Conservation (phyloP, 1,140 invertebrate species). For the Chelonus insularis region DNA sequence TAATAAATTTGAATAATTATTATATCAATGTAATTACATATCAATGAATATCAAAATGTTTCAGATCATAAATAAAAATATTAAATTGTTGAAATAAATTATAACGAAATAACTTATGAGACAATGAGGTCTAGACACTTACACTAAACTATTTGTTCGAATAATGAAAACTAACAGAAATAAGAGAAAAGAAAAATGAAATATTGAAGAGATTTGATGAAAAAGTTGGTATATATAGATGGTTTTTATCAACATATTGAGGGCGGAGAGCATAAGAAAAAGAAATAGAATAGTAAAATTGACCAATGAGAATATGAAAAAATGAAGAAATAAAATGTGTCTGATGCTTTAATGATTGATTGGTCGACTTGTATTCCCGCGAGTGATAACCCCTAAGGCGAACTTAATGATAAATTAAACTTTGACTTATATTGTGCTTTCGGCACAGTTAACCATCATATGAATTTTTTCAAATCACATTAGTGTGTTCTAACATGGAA, state of each 20-base stretch:
- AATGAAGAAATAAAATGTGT: slow-evolving; percentile 27
- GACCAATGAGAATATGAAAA: slow-evolving; percentile 23
- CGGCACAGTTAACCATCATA: neutral
- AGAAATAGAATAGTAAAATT: slow-evolving; percentile 4
- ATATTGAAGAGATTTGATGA: slow-evolving; percentile 33
- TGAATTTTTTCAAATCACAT: too few species aligned
- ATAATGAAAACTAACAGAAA: neutral
- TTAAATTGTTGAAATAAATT: too few species aligned
- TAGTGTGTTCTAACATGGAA: too few species aligned
- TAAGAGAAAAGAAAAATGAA: slow-evolving; percentile 12
- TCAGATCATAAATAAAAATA: too few species aligned
- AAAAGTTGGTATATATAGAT: slow-evolving; percentile 42
- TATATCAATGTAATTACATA: too few species aligned
- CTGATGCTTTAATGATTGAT: slow-evolving; percentile 20
- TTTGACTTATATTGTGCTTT: slow-evolving; percentile 29
- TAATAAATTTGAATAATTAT: too few species aligned
- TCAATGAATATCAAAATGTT: too few species aligned
- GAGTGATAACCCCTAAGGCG: slow-evolving; percentile 32
- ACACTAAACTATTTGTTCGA: too few species aligned
- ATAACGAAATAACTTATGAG: too few species aligned
- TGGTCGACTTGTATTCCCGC: slow-evolving; percentile 10
- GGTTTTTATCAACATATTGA: slow-evolving; percentile 34
- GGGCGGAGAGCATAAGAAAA: slow-evolving; percentile 5
- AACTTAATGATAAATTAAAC: slow-evolving; percentile 30
- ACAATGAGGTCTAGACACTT: too few species aligned